A percentile compares a stretch with the other conserved stretches of the same genome.
Conservation (phyloP, 2,888 invertebrate species). For the Drosophila austrosaltans region DNA sequence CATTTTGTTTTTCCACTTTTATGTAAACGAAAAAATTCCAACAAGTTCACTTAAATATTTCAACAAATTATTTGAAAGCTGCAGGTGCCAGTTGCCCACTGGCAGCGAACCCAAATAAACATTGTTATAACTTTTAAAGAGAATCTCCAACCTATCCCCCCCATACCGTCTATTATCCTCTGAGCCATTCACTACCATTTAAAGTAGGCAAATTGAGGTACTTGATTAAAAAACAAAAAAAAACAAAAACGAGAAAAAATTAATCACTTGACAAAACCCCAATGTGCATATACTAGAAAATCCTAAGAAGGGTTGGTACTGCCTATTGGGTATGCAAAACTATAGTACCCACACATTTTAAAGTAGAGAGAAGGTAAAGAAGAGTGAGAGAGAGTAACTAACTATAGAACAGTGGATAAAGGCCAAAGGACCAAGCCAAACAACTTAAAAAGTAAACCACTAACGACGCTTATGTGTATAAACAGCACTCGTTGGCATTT, state of each 20-base stretch:
- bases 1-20: conserved; percentile 9
- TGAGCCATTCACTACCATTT: not conserved
- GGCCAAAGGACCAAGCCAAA: conserved; percentile 12
- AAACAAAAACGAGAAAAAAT: conserved; percentile 5
- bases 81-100: conserved; percentile 11
- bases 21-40: conserved; percentile 10
- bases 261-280: conserved; percentile 43
- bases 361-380: not conserved
- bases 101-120: conserved; percentile 7
- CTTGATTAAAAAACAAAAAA: conserved; percentile 41
- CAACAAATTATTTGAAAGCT: conserved; percentile 11
- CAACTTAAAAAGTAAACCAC: conserved; percentile 31
- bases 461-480: conserved; percentile 40
- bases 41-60: conserved; percentile 11
- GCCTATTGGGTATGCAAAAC: not conserved
- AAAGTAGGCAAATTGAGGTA: conserved; percentile 17
- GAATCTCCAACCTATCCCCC: not conserved
- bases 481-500: conserved; percentile 19
- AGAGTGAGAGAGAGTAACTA: not conserved
- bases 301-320: not conserved
- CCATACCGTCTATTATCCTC: not conserved
- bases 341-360: not conserved
- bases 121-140: conserved; percentile 11
- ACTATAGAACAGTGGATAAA: not conserved
- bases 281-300: not conserved